Percentiles rank a stretch among this genome's conserved stretches.
These are phyloP conservation scores for Crematogaster levior DNA, from an alignment of 2,888 invertebrate genomes.

Conservation along the genomic window DNA sequence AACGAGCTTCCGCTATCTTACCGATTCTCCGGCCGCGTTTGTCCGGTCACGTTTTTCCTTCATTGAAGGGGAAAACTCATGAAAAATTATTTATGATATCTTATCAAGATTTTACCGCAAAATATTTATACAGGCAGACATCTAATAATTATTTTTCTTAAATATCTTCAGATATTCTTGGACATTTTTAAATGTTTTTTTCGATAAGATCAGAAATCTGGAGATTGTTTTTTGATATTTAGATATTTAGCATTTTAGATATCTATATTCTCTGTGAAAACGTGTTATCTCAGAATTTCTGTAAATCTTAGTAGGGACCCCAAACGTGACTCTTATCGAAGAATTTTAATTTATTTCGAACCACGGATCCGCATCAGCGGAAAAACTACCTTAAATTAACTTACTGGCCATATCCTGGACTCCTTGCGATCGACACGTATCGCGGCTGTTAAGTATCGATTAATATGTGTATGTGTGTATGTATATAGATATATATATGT, in stretches of 20 bases:
- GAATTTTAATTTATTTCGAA: neutral
- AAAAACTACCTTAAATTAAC: conserved; percentile 17
- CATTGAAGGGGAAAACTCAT: neutral
- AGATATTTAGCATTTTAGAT: conserved; percentile 1
- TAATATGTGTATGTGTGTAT: conserved; percentile 53
- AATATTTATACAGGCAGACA: conserved; percentile 17
- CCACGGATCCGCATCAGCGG: conserved; percentile 7
- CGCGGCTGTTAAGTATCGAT: conserved; percentile 55
- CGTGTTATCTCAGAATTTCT: neutral
- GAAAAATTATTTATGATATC: conserved; percentile 1
- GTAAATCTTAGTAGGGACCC: neutral
- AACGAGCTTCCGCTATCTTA: neutral
- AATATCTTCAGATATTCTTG: neutral
- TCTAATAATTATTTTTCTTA: neutral
- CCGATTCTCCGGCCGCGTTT: conserved; percentile 3
- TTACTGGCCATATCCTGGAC: conserved; percentile 36
- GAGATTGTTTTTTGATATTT: neutral
- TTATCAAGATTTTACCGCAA: neutral
- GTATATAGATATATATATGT: conserved; percentile 60
- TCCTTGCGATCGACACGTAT: conserved; percentile 47
- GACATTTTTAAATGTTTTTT: neutral
- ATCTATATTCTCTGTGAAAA: neutral
- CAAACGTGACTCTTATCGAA: conserved; percentile 17
- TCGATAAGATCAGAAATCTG: conserved; percentile 12
- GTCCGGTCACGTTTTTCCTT: conserved; percentile 14